Conservation (phyloP, 2,113 vertebrate genomes). For the Nipponia nippon region DNA sequence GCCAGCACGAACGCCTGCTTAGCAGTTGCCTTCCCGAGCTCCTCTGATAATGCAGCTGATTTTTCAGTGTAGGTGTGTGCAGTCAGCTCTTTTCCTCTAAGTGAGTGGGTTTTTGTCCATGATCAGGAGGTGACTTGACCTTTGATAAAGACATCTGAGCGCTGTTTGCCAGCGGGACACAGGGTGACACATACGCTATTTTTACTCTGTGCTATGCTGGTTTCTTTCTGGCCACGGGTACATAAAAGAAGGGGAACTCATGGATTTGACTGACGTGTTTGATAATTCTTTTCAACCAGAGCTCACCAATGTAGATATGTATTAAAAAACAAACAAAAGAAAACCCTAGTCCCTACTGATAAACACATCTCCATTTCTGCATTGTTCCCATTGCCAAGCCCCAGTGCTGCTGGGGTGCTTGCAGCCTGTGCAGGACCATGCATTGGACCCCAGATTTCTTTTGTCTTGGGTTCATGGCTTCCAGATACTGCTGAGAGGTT, state of each 20-base stretch:
- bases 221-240: neutral
- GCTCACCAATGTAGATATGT: neutral
- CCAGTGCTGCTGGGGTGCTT: neutral
- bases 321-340: neutral
- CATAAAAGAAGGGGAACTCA: neutral
- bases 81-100: neutral
- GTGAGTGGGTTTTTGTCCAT: neutral
- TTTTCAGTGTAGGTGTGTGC: neutral
- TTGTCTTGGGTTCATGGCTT: neutral
- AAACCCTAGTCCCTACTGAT: neutral
- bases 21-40: neutral
- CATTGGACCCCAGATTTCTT: neutral
- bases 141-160: neutral
- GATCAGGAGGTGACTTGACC: neutral
- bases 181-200: neutral
- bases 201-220: neutral
- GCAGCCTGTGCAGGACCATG: neutral
- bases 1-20: neutral
- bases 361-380: neutral
- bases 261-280: neutral
- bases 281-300: slow-evolving; percentile 8
- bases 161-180: neutral
- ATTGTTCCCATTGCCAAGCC: neutral
- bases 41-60: neutral
- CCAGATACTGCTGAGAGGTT: neutral